A percentile compares a stretch with the other conserved stretches of the same genome.
These are phyloP conservation scores for Deroplatys truncata DNA, from an alignment of 2,888 invertebrate genomes.

Conservation along the genomic window DNA sequence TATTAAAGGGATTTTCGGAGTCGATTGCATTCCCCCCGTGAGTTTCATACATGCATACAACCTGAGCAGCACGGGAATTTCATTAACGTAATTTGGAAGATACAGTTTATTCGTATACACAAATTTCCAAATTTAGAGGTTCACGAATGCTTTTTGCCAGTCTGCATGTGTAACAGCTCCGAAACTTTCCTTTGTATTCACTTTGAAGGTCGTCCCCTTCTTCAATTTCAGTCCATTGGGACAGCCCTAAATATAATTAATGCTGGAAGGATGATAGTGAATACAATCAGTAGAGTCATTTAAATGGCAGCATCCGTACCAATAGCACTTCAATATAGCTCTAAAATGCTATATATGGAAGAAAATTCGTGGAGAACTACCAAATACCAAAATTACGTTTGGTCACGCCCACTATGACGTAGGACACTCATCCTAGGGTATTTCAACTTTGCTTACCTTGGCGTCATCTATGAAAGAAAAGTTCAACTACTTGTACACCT, in stretches of 20 bases:
- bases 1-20: slow-evolving; percentile 21
- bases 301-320: not conserved
- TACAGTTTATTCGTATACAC: too few species aligned
- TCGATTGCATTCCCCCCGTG: not conserved
- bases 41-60: too few species aligned
- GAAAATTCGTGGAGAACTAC: not conserved
- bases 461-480: not conserved
- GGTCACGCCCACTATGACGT: slow-evolving; percentile 27
- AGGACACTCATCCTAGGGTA: not conserved
- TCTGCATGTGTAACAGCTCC: slow-evolving; percentile 1
- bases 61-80: too few species aligned
- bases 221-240: slow-evolving; percentile 24
- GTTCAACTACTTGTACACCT: not conserved
- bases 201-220: slow-evolving; percentile 31
- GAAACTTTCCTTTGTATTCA: slow-evolving; percentile 17
- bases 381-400: slow-evolving; percentile 13
- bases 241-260: not conserved
- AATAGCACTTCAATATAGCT: not conserved
- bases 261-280: not conserved
- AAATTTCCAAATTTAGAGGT: too few species aligned
- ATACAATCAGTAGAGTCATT: not conserved
- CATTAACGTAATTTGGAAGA: too few species aligned
- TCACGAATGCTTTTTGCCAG: not conserved
- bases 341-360: not conserved
- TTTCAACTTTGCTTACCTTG: not conserved